A percentile compares a stretch with the other conserved stretches of the same genome.
These are phyloP conservation scores for Rhinichthys klamathensis DNA, from an alignment of 2,113 vertebrate species.

Conservation along the genomic window DNA sequence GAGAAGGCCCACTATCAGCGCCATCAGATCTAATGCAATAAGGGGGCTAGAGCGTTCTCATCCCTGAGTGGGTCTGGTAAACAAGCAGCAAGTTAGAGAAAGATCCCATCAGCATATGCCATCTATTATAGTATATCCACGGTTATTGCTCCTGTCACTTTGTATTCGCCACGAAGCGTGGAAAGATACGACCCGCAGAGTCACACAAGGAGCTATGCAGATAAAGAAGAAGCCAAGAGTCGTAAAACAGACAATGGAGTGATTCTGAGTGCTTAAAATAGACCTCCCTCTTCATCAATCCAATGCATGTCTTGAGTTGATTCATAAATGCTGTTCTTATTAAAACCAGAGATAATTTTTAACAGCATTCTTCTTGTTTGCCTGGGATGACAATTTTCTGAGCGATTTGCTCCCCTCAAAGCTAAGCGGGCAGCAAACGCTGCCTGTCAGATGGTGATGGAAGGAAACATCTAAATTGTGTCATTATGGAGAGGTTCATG, in stretches of 20 bases:
- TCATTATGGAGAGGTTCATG: constrained; percentile 73
- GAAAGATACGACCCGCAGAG: constrained; percentile 26
- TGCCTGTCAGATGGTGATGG: constrained; percentile 67
- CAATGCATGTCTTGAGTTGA: constrained; percentile 65
- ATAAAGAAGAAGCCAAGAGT: constrained; percentile 42
- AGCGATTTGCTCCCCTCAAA: constrained; percentile 65
- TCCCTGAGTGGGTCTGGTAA: constrained; percentile 8
- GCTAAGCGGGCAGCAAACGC: constrained; percentile 50
- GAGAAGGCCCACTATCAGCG: constrained; percentile 2
- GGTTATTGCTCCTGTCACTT: constrained; percentile 30
- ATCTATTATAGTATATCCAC: constrained; percentile 31
- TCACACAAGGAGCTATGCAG: background rate
- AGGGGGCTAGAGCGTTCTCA: background rate
- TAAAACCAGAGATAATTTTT: constrained; percentile 69
- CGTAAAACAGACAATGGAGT: constrained; percentile 35
- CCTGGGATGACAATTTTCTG: constrained; percentile 64
- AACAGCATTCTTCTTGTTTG: constrained; percentile 71
- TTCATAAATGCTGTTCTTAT: constrained; percentile 68
- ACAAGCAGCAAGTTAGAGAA: background rate
- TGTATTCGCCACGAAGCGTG: background rate
- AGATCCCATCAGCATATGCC: constrained; percentile 34
- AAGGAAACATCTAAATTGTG: constrained; percentile 76
- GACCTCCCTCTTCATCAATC: constrained; percentile 21
- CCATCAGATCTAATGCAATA: constrained; percentile 44
- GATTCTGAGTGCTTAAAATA: constrained; percentile 48